These are phyloP conservation scores for Lithobates pipiens DNA, from an alignment of 2,797 vertebrate species.

Conservation along the genomic window DNA sequence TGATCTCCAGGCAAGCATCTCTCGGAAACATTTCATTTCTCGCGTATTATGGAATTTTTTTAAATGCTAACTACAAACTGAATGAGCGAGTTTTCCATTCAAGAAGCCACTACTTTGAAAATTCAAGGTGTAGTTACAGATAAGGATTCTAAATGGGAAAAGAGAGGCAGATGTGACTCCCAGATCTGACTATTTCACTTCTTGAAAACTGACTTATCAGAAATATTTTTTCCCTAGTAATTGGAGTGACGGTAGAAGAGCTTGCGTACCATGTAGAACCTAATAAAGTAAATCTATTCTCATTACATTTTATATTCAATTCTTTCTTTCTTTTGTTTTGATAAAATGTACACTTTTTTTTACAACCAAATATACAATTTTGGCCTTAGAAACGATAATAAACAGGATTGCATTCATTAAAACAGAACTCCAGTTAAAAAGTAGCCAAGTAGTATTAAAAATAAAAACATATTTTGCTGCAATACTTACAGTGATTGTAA, in stretches of 20 bases:
- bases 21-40: conserved; percentile 28
- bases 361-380: not conserved
- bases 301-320: not conserved
- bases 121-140: conserved; percentile 75
- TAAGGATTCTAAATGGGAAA: conserved; percentile 74
- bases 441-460: no score
- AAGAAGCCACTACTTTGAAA: conserved; percentile 70
- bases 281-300: conserved; percentile 8
- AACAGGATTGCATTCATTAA: no score
- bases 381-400: no score
- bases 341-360: not conserved
- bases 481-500: no score
- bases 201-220: conserved; percentile 67
- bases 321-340: not conserved
- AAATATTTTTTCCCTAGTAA: conserved; percentile 61
- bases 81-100: conserved; percentile 69
- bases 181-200: conserved; percentile 69
- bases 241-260: conserved; percentile 37
- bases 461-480: no score
- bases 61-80: conserved; percentile 58
- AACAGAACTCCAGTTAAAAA: no score
- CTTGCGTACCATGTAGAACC: conserved; percentile 3
- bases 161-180: conserved; percentile 71
- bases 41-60: conserved; percentile 60
- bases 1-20: conserved; percentile 35